Percentiles rank a stretch among this genome's conserved stretches.
phyloP scores from a whole-genome alignment of 2,113 vertebrate species.

The Porphyrio hochstetteri region DNA sequence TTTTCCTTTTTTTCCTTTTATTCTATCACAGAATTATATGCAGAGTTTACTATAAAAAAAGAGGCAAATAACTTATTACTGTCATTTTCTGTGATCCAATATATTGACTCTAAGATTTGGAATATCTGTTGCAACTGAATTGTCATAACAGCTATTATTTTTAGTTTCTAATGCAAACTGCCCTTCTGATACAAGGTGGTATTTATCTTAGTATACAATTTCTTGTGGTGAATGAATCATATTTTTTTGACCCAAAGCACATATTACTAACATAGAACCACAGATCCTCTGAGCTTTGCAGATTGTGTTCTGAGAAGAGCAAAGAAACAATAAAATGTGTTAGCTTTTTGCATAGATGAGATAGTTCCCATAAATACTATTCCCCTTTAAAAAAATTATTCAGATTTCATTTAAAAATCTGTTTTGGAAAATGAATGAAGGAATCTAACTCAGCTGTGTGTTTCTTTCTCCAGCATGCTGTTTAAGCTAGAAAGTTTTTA shows the following conservation, averaged over 20 bases:
- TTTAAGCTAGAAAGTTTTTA: background rate
- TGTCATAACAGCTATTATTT: background rate
- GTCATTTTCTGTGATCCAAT: background rate
- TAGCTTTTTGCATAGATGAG: background rate
- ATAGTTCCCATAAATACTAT: background rate
- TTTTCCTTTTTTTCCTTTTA: background rate
- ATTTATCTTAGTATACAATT: no score
- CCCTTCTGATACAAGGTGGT: background rate
- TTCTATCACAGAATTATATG: background rate
- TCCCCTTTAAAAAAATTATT: background rate
- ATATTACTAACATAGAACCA: background rate
- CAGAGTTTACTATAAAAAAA: background rate
- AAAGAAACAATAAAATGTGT: background rate
- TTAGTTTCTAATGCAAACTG: background rate
- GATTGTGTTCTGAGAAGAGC: background rate
- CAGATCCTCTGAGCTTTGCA: background rate
- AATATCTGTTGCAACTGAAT: background rate
- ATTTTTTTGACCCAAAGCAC: background rate
- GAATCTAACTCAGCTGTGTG: background rate
- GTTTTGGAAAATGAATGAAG: background rate
- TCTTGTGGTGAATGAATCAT: no score
- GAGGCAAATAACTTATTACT: background rate
- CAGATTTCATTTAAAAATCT: background rate
- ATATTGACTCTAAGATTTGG: background rate
- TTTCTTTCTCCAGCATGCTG: background rate